These are phyloP conservation scores for Chiloscyllium plagiosum DNA, from an alignment of 2,113 vertebrate species.

Conservation along the genomic window DNA sequence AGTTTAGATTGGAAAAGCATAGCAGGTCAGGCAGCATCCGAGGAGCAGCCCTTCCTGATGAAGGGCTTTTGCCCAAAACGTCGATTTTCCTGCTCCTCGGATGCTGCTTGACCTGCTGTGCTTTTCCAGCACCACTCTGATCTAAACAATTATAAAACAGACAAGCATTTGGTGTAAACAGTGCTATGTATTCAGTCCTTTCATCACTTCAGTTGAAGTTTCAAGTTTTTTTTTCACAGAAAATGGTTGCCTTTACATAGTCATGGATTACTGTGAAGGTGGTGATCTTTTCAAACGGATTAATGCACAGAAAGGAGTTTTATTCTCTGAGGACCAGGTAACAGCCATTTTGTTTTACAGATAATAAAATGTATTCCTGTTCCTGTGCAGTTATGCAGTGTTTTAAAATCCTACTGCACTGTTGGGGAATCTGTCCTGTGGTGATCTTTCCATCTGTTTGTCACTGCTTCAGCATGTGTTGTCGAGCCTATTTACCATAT, in stretches of 20 bases:
- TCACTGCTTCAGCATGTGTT: background rate
- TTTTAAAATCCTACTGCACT: background rate
- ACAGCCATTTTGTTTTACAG: slow-evolving; percentile 34
- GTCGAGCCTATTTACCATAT: slow-evolving; percentile 32
- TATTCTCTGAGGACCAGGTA: slow-evolving; percentile 90
- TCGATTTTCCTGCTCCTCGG: too few relatives aligned
- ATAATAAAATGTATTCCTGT: background rate
- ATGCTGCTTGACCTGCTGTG: too few relatives aligned
- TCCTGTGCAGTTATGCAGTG: background rate
- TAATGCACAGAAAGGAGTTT: slow-evolving; percentile 83
- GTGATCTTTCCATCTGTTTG: slow-evolving; percentile 9
- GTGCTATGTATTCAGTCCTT: slow-evolving; percentile 48
- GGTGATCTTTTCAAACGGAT: slow-evolving; percentile 95
- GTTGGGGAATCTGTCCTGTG: slow-evolving; percentile 34
- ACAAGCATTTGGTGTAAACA: slow-evolving; percentile 83
- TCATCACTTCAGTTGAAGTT: background rate
- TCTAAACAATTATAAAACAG: slow-evolving; percentile 63
- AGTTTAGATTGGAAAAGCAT: too few relatives aligned
- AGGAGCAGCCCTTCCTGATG: too few relatives aligned
- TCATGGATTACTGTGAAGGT: slow-evolving; percentile 98
- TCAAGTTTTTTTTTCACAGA: slow-evolving; percentile 58
- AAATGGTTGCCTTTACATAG: slow-evolving; percentile 87
- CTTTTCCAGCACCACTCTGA: too few relatives aligned
- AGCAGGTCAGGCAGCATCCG: too few relatives aligned
- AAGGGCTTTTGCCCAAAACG: too few relatives aligned